These are phyloP conservation scores for Forbesichthys papilliferus DNA, from an alignment of 2,113 vertebrate species.

Conservation along the genomic window DNA sequence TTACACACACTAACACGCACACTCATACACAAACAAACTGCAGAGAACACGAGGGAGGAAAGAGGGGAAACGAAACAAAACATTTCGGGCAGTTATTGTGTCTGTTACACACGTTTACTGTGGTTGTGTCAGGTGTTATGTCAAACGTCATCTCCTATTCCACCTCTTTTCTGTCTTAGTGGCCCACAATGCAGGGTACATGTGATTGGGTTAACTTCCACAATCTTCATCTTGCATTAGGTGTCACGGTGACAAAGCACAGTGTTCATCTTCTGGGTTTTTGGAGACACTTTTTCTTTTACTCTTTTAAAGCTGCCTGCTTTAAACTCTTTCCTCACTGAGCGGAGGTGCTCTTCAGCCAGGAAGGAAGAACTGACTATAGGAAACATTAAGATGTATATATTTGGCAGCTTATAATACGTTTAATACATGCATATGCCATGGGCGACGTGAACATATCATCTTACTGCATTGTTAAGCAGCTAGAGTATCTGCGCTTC, in stretches of 20 bases:
- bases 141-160: too few species aligned
- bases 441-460: background rate
- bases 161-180: too few species aligned
- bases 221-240: too few species aligned
- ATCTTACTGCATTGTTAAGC: background rate
- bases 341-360: too few species aligned
- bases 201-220: too few species aligned
- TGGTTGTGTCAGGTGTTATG: too few species aligned
- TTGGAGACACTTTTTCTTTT: too few species aligned
- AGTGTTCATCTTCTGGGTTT: too few species aligned
- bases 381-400: background rate
- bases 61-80: background rate
- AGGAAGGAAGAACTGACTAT: background rate
- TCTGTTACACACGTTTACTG: background rate
- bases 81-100: slow-evolving; percentile 17
- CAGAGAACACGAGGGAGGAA: slow-evolving; percentile 21
- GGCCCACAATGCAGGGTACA: too few species aligned
- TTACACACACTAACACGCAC: slow-evolving; percentile 28
- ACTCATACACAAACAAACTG: slow-evolving; percentile 26
- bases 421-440: background rate
- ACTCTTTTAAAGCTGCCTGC: too few species aligned
- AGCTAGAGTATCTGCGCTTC: background rate
- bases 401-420: background rate
- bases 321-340: too few species aligned
- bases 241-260: too few species aligned